Conservation (phyloP, 1,140 invertebrate genomes). For the Aradophagus sp. region DNA sequence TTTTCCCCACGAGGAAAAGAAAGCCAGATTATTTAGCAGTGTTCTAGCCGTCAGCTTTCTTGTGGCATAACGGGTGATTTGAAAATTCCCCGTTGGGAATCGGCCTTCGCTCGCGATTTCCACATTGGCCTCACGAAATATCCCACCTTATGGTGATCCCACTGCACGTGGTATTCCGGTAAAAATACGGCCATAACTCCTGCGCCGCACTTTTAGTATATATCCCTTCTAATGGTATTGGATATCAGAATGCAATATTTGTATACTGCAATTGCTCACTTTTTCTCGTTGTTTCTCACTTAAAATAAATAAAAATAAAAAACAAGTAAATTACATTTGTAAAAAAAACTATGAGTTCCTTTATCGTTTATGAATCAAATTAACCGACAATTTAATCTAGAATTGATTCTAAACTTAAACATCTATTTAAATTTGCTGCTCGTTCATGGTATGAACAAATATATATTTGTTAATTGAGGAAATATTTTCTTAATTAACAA, state of each 20-base stretch:
- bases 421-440: too few relatives aligned
- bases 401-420: too few relatives aligned
- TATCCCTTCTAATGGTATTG: constrained; percentile 59
- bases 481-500: too few relatives aligned
- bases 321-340: too few relatives aligned
- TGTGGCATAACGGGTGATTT: constrained; percentile 68
- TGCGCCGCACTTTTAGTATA: constrained; percentile 55
- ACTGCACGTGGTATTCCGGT: constrained; percentile 59
- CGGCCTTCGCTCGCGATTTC: constrained; percentile 49
- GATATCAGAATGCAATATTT: constrained; percentile 55
- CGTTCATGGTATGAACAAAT: too few relatives aligned
- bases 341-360: too few relatives aligned
- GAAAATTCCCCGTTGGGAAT: constrained; percentile 62
- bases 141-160: constrained; percentile 72
- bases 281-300: constrained; percentile 12
- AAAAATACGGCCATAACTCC: constrained; percentile 60
- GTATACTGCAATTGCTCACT: constrained; percentile 22
- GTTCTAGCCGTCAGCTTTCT: constrained; percentile 52
- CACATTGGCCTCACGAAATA: constrained; percentile 65
- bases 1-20: constrained; percentile 45
- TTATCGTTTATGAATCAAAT: too few relatives aligned
- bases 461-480: too few relatives aligned
- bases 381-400: too few relatives aligned
- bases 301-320: too few relatives aligned
- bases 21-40: constrained; percentile 56